Conservation (phyloP, 2,113 vertebrate genomes). For the Chloropsis cyanopogon region DNA sequence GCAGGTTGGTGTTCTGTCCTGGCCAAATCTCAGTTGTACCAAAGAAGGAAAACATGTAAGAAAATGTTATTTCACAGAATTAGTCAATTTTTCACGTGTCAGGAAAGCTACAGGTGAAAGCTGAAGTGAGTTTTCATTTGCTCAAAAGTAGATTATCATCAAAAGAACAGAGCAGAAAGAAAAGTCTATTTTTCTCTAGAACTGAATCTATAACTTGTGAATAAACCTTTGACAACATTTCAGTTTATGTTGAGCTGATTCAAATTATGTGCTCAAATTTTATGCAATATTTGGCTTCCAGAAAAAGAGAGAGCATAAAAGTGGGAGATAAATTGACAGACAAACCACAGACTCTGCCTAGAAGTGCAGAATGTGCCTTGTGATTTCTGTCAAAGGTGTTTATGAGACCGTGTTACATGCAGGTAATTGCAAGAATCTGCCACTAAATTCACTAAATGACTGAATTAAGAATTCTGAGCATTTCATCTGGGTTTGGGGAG, state of each 20-base stretch:
- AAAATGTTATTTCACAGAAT: neutral
- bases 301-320: neutral
- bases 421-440: neutral
- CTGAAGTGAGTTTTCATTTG: neutral
- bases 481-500: neutral
- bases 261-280: neutral
- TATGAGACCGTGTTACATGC: neutral
- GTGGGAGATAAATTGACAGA: neutral
- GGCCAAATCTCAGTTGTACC: slow-evolving; percentile 34
- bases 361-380: neutral
- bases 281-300: neutral
- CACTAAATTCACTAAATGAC: neutral
- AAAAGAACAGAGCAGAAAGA: neutral
- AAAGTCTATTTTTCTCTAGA: neutral
- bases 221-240: neutral
- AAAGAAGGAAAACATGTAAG: slow-evolving; percentile 7
- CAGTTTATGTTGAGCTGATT: neutral
- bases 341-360: neutral
- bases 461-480: neutral
- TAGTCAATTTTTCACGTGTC: neutral
- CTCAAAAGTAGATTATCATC: neutral
- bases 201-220: neutral
- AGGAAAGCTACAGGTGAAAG: neutral
- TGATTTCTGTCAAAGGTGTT: neutral
- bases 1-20: neutral